Percentiles rank a stretch among this genome's conserved stretches.
Evolutionary conservation across 2,113 vertebrate genomes (phyloP).

Genomic region (Polypterus senegalus): DNA sequence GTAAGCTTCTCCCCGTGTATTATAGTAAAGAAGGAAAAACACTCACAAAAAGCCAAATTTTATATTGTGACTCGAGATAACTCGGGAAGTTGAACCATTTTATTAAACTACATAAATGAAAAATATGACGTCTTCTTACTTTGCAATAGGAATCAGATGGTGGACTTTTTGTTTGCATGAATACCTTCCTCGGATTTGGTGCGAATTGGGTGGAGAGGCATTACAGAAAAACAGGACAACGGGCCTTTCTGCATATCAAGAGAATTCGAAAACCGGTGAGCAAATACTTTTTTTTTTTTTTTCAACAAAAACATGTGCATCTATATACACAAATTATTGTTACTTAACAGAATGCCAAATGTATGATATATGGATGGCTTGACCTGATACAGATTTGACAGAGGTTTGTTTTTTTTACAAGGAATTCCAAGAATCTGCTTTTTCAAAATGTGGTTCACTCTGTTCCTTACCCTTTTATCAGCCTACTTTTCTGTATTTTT

Average conservation of each 20-base stretch:
- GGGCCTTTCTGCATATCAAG: conserved; percentile 84
- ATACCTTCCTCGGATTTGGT: conserved; percentile 89
- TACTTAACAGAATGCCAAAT: too few relatives aligned
- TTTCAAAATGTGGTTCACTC: too few relatives aligned
- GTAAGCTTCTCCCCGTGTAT: not conserved
- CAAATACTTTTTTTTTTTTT: not conserved
- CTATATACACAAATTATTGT: not conserved
- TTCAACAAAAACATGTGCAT: not conserved
- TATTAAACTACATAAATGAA: not conserved
- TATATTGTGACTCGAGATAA: not conserved
- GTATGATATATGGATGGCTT: too few relatives aligned
- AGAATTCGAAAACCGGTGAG: conserved; percentile 70
- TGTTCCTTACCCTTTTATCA: too few relatives aligned
- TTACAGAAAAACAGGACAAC: conserved; percentile 75
- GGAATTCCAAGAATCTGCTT: too few relatives aligned
- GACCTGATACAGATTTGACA: too few relatives aligned
- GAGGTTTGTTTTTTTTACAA: too few relatives aligned
- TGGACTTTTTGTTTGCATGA: conserved; percentile 94
- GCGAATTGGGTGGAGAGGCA: conserved; percentile 83
- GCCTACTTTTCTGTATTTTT: too few relatives aligned
- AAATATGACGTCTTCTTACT: not conserved
- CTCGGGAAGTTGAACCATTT: not conserved
- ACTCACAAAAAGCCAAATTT: not conserved
- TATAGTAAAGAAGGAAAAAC: not conserved
- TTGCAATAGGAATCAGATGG: conserved; percentile 76